A percentile compares a stretch with the other conserved stretches of the same genome.
These are phyloP conservation scores for Aphaenogaster ashmeadi DNA, from an alignment of 1,140 invertebrate genomes.

Conservation along the genomic window DNA sequence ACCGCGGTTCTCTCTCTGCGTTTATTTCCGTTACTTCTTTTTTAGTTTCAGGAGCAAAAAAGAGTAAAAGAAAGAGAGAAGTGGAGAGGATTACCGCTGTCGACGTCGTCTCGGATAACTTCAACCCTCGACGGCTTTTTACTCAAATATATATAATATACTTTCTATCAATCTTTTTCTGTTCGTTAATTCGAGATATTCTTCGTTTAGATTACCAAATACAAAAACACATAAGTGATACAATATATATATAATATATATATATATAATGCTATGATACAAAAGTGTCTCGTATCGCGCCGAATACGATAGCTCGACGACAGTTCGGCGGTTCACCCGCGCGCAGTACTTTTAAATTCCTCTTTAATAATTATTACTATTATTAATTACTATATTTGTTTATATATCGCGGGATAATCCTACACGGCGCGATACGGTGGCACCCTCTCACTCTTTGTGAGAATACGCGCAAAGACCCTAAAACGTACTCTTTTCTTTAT, in stretches of 20 bases:
- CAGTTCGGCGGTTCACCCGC: conserved; percentile 44
- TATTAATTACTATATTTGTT: conserved; percentile 60
- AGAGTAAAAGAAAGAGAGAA: conserved; percentile 1
- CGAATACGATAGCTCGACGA: conserved; percentile 75
- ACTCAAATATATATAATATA: conserved; percentile 87
- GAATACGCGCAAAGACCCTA: conserved; percentile 82
- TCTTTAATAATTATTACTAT: conserved; percentile 55
- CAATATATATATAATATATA: conserved; percentile 78
- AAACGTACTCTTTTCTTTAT: conserved; percentile 39
- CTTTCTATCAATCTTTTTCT: conserved; percentile 83
- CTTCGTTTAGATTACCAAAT: conserved; percentile 85
- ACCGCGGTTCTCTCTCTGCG: not conserved
- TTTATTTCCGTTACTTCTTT: conserved; percentile 6
- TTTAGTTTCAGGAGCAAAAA: conserved; percentile 22
- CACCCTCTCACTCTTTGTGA: conserved; percentile 77
- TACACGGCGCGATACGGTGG: conserved; percentile 80
- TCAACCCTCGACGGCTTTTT: conserved; percentile 83
- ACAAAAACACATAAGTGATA: conserved; percentile 86
- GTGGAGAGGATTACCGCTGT: conserved; percentile 10
- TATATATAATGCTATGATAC: conserved; percentile 84
- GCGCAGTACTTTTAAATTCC: conserved; percentile 13
- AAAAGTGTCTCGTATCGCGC: conserved; percentile 83
- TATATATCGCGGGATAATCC: conserved; percentile 71
- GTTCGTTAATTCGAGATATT: conserved; percentile 84
- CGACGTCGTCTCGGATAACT: conserved; percentile 78